Percentiles rank a stretch among this genome's conserved stretches.
Evolutionary conservation across 2,888 invertebrate genomes (phyloP).

Genomic region (Caenorhabditis imperialis): DNA sequence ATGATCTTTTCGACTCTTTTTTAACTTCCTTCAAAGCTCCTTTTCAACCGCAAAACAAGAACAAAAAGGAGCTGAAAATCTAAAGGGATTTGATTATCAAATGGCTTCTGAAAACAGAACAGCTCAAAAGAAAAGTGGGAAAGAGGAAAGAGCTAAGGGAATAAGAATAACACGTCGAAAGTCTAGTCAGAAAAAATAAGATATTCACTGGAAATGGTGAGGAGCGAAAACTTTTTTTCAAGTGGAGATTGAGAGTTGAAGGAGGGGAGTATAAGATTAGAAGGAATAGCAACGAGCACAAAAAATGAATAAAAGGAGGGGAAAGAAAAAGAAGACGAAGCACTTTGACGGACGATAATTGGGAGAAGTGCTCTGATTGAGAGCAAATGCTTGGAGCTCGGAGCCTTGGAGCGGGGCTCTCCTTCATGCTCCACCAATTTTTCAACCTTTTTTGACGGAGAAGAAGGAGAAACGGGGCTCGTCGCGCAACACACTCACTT

Average conservation of each 20-base stretch:
- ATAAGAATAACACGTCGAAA: no score
- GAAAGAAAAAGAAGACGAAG: conserved; percentile 12
- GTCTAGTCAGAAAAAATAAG: conserved; percentile 20
- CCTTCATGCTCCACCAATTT: conserved; percentile 51
- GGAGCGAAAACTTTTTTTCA: conserved; percentile 35
- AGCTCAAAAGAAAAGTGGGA: neutral
- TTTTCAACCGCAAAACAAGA: neutral
- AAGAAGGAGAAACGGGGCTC: conserved; percentile 20
- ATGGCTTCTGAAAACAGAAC: conserved; percentile 16
- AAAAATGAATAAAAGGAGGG: conserved; percentile 14
- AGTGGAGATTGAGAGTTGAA: conserved; percentile 28
- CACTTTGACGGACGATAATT: conserved; percentile 46
- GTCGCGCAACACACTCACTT: conserved; percentile 18
- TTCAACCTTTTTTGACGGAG: conserved; percentile 41
- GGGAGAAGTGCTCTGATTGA: conserved; percentile 51
- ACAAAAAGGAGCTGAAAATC: neutral
- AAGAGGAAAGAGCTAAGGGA: conserved; percentile 7
- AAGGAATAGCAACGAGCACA: conserved; percentile 29
- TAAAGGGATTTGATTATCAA: conserved; percentile 9
- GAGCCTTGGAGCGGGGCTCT: conserved; percentile 1
- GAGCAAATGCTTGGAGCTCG: conserved; percentile 37
- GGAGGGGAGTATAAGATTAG: conserved; percentile 10
- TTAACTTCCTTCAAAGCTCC: neutral
- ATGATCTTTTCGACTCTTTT: no score
- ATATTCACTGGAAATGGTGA: no score